These are phyloP conservation scores for Vanessa tameamea DNA, from an alignment of 1,140 invertebrate genomes.

Conservation along the genomic window DNA sequence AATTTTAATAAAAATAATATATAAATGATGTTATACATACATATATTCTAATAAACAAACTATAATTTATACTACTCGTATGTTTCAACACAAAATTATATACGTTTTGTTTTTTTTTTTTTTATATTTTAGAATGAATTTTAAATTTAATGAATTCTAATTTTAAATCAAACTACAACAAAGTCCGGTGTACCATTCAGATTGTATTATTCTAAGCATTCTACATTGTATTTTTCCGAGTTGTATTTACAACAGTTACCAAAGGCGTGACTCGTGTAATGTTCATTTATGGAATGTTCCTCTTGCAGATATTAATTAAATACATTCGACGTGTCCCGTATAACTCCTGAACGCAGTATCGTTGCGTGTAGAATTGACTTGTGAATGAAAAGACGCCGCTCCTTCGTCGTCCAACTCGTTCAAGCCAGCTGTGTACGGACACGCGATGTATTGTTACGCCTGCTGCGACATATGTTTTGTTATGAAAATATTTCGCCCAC, in stretches of 20 bases:
- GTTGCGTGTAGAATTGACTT: conserved; percentile 10
- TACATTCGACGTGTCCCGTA: neutral
- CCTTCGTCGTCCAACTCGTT: neutral
- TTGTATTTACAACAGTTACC: neutral
- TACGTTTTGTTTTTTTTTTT: too few relatives aligned
- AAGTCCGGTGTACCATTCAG: too few relatives aligned
- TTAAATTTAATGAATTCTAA: too few relatives aligned
- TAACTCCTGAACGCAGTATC: neutral
- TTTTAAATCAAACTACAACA: too few relatives aligned
- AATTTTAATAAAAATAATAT: too few relatives aligned
- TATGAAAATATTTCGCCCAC: neutral
- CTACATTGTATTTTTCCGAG: neutral
- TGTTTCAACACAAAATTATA: too few relatives aligned
- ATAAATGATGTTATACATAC: too few relatives aligned
- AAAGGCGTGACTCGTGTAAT: neutral
- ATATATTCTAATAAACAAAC: too few relatives aligned
- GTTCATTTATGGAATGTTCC: neutral
- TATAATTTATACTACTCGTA: too few relatives aligned
- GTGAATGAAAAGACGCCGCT: conserved; percentile 34
- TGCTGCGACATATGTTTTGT: neutral
- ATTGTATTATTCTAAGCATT: neutral
- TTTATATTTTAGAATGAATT: too few relatives aligned
- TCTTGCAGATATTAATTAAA: neutral
- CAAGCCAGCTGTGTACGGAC: neutral
- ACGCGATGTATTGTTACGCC: conserved; percentile 13